These are phyloP conservation scores for Choristoneura fumiferana DNA, from an alignment of 1,140 invertebrate genomes.

Conservation along the genomic window DNA sequence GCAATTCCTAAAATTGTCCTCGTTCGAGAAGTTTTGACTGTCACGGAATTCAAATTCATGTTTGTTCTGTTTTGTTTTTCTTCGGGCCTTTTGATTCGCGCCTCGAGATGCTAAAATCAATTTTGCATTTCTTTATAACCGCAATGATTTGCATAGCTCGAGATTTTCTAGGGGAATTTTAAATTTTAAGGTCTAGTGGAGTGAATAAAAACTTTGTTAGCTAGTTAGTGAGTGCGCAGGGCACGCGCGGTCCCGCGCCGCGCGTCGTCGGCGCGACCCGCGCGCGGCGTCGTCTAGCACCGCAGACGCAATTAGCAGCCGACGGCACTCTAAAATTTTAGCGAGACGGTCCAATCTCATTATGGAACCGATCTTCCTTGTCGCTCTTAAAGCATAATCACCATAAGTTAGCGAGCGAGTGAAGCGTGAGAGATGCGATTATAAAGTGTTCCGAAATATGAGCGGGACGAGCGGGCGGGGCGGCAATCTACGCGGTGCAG, in stretches of 20 bases:
- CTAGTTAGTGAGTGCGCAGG: conserved; percentile 31
- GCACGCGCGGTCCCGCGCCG: conserved; percentile 20
- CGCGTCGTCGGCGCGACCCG: not conserved
- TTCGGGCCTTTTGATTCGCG: conserved; percentile 52
- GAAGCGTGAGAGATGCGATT: conserved; percentile 75
- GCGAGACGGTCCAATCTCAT: conserved; percentile 74
- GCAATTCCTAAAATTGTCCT: conserved; percentile 74
- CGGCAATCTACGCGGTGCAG: conserved; percentile 71
- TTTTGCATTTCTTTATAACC: conserved; percentile 26
- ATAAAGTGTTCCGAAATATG: conserved; percentile 77
- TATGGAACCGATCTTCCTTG: conserved; percentile 74
- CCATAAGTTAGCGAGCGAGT: conserved; percentile 75
- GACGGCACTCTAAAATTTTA: conserved; percentile 75
- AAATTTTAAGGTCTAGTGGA: conserved; percentile 21
- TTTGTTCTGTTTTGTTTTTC: conserved; percentile 73
- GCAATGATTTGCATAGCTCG: conserved; percentile 13
- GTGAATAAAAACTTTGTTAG: conserved; percentile 37
- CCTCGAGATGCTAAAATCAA: conserved; percentile 45
- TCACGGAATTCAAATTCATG: conserved; percentile 75
- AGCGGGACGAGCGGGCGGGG: conserved; percentile 36
- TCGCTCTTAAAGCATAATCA: conserved; percentile 76
- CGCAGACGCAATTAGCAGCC: conserved; percentile 71
- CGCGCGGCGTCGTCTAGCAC: conserved; percentile 38
- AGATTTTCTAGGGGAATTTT: not conserved
- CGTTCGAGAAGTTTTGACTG: conserved; percentile 69